phyloP scores from a whole-genome alignment of 2,888 invertebrate species.

The Copidosoma aretas region DNA sequence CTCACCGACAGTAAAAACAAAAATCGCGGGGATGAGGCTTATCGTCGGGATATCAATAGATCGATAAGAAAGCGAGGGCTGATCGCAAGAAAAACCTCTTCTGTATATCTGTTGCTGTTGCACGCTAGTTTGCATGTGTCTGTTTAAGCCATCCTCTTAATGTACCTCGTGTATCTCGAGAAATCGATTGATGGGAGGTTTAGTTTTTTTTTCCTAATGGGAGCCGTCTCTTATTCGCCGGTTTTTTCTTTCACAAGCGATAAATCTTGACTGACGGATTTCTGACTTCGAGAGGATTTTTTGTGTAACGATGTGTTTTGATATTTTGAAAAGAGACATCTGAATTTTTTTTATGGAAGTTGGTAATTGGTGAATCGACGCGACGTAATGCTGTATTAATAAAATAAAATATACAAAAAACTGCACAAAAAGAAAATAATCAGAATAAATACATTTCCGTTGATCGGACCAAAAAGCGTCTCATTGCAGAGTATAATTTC shows the following conservation, averaged over 20 bases:
- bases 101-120: not conserved
- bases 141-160: not conserved
- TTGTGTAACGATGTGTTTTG: no score
- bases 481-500: no score
- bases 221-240: not conserved
- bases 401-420: not conserved
- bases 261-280: not conserved
- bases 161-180: not conserved
- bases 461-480: not conserved
- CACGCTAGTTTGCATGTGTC: not conserved
- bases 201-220: not conserved
- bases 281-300: no score
- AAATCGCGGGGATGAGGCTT: constrained; percentile 5
- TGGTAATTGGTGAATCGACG: constrained; percentile 22
- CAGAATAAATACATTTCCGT: not conserved
- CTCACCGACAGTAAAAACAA: not conserved
- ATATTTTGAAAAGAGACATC: no score
- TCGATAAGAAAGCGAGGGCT: constrained; percentile 7
- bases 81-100: constrained; percentile 6
- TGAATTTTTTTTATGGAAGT: not conserved
- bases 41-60: constrained; percentile 19
- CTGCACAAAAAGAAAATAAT: not conserved
- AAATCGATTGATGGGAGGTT: not conserved
- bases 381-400: not conserved
- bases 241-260: not conserved